These are phyloP conservation scores for Acomys russatus DNA, from an alignment of 2,797 vertebrate genomes.

Conservation along the genomic window DNA sequence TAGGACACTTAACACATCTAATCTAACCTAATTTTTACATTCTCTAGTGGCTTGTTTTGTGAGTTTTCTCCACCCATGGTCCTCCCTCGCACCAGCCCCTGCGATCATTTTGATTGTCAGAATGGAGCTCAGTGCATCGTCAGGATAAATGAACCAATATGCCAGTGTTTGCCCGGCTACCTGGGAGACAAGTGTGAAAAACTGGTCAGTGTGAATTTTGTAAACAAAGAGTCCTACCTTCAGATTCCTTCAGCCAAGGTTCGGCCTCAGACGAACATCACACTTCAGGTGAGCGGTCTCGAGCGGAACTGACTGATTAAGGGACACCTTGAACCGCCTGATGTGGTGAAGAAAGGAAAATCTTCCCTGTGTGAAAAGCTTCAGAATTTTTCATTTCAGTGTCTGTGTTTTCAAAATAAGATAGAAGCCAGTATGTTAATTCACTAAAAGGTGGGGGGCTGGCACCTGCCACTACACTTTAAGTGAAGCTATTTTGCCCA, in stretches of 20 bases:
- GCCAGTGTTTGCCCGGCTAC: constrained; percentile 97
- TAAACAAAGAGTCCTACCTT: constrained; percentile 96
- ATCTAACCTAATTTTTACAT: background rate
- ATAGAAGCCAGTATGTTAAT: background rate
- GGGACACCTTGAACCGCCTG: background rate
- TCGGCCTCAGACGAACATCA: constrained; percentile 95
- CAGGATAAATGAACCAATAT: constrained; percentile 93
- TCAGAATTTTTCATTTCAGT: constrained; percentile 3
- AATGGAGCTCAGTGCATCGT: constrained; percentile 97
- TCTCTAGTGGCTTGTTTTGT: constrained; percentile 95
- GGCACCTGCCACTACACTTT: background rate
- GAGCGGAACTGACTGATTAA: background rate
- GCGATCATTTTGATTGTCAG: constrained; percentile 97
- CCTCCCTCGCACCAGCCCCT: constrained; percentile 97
- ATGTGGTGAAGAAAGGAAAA: background rate
- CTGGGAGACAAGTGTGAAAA: constrained; percentile 96
- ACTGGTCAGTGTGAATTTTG: constrained; percentile 96
- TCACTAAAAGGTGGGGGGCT: background rate
- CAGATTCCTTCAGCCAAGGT: constrained; percentile 95
- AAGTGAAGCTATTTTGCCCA: background rate
- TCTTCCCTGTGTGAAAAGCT: background rate
- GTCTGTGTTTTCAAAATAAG: background rate
- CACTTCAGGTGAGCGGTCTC: constrained; percentile 93
- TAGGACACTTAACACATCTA: background rate
- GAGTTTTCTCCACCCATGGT: constrained; percentile 98